These are phyloP conservation scores for Melanotaenia duboulayi DNA, from an alignment of 2,113 vertebrate species.

Conservation along the genomic window DNA sequence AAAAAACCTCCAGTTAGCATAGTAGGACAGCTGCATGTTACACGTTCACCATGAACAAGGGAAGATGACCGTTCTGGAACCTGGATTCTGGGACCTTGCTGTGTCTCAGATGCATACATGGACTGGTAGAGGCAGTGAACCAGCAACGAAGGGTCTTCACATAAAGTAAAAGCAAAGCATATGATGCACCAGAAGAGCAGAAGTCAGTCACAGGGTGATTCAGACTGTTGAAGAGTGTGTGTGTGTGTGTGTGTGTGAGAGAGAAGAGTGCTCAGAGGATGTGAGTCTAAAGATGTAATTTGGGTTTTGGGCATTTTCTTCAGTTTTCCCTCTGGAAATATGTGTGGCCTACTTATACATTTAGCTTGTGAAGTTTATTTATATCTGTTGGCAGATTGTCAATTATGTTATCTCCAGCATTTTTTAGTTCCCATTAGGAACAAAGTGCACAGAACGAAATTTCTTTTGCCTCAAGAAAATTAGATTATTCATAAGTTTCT, in stretches of 20 bases:
- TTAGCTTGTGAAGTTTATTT: conserved; percentile 47
- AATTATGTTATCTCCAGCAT: conserved; percentile 35
- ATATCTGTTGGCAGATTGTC: conserved; percentile 48
- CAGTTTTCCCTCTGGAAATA: conserved; percentile 32
- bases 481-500: conserved; percentile 31
- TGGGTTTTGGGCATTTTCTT: conserved; percentile 32
- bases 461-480: conserved; percentile 20
- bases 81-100: too few species aligned
- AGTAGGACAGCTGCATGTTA: too few species aligned
- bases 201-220: conserved; percentile 6
- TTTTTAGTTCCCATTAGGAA: conserved; percentile 26
- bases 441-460: conserved; percentile 16
- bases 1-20: too few species aligned
- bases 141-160: too few species aligned
- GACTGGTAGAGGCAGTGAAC: too few species aligned
- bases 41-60: too few species aligned
- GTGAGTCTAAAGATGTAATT: conserved; percentile 18
- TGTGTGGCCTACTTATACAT: conserved; percentile 36
- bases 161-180: too few species aligned
- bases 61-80: too few species aligned
- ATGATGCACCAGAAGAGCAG: not conserved
- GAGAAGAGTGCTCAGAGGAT: conserved; percentile 3
- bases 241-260: too few species aligned
- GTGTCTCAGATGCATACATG: too few species aligned
- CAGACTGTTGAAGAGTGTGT: not conserved